These are phyloP conservation scores for Theretra japonica DNA, from an alignment of 2,888 invertebrate species.

Conservation along the genomic window DNA sequence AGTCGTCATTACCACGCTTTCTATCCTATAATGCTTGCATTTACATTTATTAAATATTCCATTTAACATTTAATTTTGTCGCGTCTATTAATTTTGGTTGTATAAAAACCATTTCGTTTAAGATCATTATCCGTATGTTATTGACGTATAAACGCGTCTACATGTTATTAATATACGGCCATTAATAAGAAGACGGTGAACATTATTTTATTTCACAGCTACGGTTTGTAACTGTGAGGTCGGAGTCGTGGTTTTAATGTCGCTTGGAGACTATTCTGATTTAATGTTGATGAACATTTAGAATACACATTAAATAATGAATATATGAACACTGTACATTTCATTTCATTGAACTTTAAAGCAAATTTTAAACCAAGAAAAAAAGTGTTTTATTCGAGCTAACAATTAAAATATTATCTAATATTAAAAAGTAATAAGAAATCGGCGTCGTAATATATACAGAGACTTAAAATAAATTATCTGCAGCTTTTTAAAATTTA, in stretches of 20 bases:
- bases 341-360: background rate
- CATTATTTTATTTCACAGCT: slow-evolving; percentile 23
- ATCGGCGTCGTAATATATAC: no score
- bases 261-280: background rate
- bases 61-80: background rate
- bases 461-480: no score
- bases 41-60: slow-evolving; percentile 7
- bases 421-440: background rate
- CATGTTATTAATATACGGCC: slow-evolving; percentile 10
- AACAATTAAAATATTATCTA: no score
- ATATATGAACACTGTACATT: background rate
- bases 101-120: background rate
- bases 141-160: slow-evolving; percentile 7
- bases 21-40: background rate
- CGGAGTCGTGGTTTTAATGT: background rate
- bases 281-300: background rate
- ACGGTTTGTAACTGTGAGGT: slow-evolving; percentile 11
- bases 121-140: slow-evolving; percentile 12
- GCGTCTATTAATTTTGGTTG: background rate
- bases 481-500: background rate
- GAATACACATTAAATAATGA: background rate
- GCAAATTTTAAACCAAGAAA: background rate
- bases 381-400: no score
- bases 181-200: slow-evolving; percentile 4
- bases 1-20: background rate